Conservation (phyloP, 2,888 invertebrate genomes). For the Mactromeris polynyma region DNA sequence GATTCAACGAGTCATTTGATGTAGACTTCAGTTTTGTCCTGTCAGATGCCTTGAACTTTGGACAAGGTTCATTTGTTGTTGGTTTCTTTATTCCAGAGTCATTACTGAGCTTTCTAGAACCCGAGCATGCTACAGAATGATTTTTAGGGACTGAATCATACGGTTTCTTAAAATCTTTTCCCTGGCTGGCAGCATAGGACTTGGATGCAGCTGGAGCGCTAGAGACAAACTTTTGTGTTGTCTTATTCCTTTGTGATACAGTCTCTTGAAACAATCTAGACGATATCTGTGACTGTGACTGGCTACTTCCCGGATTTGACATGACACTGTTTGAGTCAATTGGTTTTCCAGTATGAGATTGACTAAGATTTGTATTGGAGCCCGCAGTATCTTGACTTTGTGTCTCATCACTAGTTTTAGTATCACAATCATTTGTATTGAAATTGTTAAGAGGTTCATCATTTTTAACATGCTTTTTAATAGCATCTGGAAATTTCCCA, state of each 20-base stretch:
- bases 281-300: slow-evolving; percentile 17
- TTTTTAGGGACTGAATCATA: slow-evolving; percentile 47
- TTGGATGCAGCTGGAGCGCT: slow-evolving; percentile 45
- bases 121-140: slow-evolving; percentile 21
- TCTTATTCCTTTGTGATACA: slow-evolving; percentile 63
- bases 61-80: slow-evolving; percentile 30
- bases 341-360: not conserved
- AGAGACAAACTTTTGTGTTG: slow-evolving; percentile 64
- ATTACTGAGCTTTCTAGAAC: slow-evolving; percentile 40
- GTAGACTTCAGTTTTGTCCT: slow-evolving; percentile 49
- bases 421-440: not conserved
- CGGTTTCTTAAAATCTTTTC: slow-evolving; percentile 65
- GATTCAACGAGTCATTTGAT: slow-evolving; percentile 53
- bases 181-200: slow-evolving; percentile 20
- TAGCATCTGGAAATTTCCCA: not conserved
- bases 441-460: not conserved
- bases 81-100: slow-evolving; percentile 41
- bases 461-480: not conserved
- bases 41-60: slow-evolving; percentile 52
- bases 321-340: not conserved
- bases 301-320: not conserved
- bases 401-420: not conserved
- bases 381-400: not conserved
- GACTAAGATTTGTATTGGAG: not conserved
- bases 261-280: slow-evolving; percentile 67